These are phyloP conservation scores for Gobionotothen gibberifrons DNA, from an alignment of 2,797 vertebrate genomes.

Conservation along the genomic window DNA sequence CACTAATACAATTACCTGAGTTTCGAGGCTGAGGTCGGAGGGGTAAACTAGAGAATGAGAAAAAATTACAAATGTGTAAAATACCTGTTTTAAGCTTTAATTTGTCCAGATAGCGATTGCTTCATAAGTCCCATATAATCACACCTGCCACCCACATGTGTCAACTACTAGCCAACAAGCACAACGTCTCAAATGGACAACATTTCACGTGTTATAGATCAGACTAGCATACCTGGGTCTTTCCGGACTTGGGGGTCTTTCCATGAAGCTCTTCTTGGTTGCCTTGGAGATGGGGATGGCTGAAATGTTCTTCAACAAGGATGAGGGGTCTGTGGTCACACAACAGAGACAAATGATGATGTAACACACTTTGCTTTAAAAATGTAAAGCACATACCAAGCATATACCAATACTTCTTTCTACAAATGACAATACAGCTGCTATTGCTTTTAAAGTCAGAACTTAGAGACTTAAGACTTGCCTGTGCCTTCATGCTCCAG, in stretches of 20 bases:
- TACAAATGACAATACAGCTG: background rate
- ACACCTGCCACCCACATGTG: background rate
- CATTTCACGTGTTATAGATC: background rate
- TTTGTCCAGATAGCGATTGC: background rate
- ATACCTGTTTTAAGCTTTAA: background rate
- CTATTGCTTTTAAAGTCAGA: background rate
- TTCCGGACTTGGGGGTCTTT: slow-evolving; percentile 87
- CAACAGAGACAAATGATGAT: slow-evolving; percentile 39
- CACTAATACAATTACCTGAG: slow-evolving; percentile 84
- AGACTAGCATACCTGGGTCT: slow-evolving; percentile 85
- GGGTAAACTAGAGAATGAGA: slow-evolving; percentile 74
- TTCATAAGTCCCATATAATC: background rate
- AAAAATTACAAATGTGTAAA: background rate
- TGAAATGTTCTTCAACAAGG: slow-evolving; percentile 81
- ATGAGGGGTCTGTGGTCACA: slow-evolving; percentile 78
- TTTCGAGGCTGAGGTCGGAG: slow-evolving; percentile 86
- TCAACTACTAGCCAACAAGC: background rate
- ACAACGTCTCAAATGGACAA: background rate
- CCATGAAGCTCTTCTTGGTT: slow-evolving; percentile 88
- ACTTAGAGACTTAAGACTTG: slow-evolving; percentile 38
- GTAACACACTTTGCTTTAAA: background rate
- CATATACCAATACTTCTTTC: background rate
- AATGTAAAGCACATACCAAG: background rate
- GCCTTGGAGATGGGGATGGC: slow-evolving; percentile 86
- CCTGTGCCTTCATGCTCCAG: slow-evolving; percentile 79